phyloP scores from a whole-genome alignment of 2,888 invertebrate genomes.

The Mystacides longicornis region DNA sequence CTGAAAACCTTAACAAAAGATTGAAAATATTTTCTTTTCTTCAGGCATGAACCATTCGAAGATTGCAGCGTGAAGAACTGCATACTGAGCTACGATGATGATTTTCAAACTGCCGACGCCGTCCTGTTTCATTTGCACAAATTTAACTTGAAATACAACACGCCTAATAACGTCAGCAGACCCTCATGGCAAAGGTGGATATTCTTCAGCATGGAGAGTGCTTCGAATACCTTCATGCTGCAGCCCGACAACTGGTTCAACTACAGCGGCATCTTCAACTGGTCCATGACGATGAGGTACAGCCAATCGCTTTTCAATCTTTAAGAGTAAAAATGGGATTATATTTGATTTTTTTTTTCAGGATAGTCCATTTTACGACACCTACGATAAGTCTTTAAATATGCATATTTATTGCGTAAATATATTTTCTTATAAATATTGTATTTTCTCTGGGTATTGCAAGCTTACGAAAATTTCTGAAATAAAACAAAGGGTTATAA shows the following conservation, averaged over 20 bases:
- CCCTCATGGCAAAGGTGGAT: slow-evolving; percentile 48
- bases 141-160: slow-evolving; percentile 36
- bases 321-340: too few species aligned
- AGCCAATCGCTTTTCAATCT: too few species aligned
- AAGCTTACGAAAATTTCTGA: too few species aligned
- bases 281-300: slow-evolving; percentile 56
- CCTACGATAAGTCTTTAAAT: too few species aligned
- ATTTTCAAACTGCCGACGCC: slow-evolving; percentile 45
- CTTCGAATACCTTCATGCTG: slow-evolving; percentile 43
- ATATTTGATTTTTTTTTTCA: too few species aligned
- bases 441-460: too few species aligned
- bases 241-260: slow-evolving; percentile 33
- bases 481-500: too few species aligned
- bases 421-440: too few species aligned
- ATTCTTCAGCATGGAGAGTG: slow-evolving; percentile 53
- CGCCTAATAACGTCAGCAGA: slow-evolving; percentile 27
- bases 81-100: slow-evolving; percentile 41
- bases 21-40: not conserved
- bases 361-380: too few species aligned
- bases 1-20: too few species aligned
- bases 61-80: slow-evolving; percentile 48
- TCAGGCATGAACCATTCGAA: slow-evolving; percentile 44
- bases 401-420: too few species aligned
- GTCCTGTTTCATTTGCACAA: slow-evolving; percentile 53
- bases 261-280: slow-evolving; percentile 50